phyloP scores from a whole-genome alignment of 2,888 invertebrate genomes.

The Pegoplata infirma region DNA sequence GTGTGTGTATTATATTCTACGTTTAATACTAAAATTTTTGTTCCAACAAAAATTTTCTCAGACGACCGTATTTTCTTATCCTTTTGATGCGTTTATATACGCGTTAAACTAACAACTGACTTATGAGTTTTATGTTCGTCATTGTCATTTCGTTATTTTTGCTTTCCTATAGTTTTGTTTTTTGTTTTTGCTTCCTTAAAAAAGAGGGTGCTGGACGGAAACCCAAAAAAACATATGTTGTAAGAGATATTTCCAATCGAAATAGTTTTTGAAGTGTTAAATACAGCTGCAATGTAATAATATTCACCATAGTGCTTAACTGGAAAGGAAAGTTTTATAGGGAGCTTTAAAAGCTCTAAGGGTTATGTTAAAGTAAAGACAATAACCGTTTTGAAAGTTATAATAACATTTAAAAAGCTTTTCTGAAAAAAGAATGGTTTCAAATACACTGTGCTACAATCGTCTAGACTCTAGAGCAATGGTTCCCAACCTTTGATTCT shows the following conservation, averaged over 20 bases:
- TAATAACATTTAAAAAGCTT: too few relatives aligned
- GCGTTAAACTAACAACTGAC: conserved; percentile 63
- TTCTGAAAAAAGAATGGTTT: too few relatives aligned
- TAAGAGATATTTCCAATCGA: conserved; percentile 5
- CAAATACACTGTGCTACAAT: too few relatives aligned
- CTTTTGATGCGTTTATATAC: conserved; percentile 58
- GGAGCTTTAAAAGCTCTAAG: conserved; percentile 11
- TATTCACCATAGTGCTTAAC: background rate
- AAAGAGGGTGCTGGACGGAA: background rate
- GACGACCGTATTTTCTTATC: conserved; percentile 29
- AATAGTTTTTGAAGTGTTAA: background rate
- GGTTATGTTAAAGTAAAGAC: background rate
- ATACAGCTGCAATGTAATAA: conserved; percentile 10
- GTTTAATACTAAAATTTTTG: conserved; percentile 9
- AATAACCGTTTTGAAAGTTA: background rate
- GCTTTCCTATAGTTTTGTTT: conserved; percentile 5
- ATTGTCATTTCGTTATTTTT: conserved; percentile 49
- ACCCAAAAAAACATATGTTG: conserved; percentile 14
- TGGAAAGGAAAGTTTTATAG: background rate
- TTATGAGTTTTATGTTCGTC: conserved; percentile 48
- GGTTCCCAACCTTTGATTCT: too few relatives aligned
- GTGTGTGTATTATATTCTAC: conserved; percentile 17
- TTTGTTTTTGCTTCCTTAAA: conserved; percentile 38
- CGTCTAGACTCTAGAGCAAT: too few relatives aligned
- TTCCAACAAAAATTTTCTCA: conserved; percentile 1